Conservation (phyloP, 1,140 invertebrate genomes). For the Papilio polyxenes region DNA sequence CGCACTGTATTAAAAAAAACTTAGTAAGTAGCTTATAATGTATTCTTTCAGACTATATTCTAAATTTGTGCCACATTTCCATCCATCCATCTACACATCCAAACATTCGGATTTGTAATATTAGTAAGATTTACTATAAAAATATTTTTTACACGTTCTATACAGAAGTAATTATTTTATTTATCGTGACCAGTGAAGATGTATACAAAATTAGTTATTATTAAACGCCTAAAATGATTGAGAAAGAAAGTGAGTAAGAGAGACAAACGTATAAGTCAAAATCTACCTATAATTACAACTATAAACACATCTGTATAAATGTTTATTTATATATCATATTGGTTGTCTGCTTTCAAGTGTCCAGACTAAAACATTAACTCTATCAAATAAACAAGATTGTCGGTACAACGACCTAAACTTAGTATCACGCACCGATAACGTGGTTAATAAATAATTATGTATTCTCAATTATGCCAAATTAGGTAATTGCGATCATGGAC, state of each 20-base stretch:
- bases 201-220: too few relatives aligned
- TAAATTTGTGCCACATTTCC: too few relatives aligned
- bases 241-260: not conserved
- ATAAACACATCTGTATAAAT: not conserved
- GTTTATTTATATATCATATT: not conserved
- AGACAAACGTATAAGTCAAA: not conserved
- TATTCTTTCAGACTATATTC: too few relatives aligned
- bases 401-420: not conserved
- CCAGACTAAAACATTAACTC: conserved; percentile 19
- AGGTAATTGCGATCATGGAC: conserved; percentile 1
- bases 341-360: not conserved
- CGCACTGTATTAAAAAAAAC: too few relatives aligned
- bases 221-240: too few relatives aligned
- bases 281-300: not conserved
- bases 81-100: too few relatives aligned
- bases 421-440: not conserved
- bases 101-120: too few relatives aligned
- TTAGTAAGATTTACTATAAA: too few relatives aligned
- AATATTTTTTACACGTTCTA: too few relatives aligned
- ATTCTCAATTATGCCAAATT: conserved; percentile 22
- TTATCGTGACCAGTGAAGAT: too few relatives aligned
- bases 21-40: too few relatives aligned
- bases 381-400: conserved; percentile 30
- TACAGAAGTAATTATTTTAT: too few relatives aligned
- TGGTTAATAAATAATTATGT: conserved; percentile 1